phyloP scores from a whole-genome alignment of 2,113 vertebrate species.

The Seriola dumerili region DNA sequence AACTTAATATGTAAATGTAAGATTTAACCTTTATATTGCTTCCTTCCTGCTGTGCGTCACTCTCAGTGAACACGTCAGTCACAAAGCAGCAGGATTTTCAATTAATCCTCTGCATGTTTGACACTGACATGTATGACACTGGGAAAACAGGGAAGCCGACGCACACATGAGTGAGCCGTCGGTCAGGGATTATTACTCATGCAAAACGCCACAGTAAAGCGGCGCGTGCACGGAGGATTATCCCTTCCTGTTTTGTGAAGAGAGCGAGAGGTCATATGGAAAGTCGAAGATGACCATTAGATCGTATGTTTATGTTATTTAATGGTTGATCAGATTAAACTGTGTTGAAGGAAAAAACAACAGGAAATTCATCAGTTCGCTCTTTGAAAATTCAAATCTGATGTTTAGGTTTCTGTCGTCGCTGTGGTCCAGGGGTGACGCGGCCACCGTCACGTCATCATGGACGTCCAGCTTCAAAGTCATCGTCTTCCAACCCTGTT shows the following conservation, averaged over 20 bases:
- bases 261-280: neutral
- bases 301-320: conserved; percentile 1
- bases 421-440: neutral
- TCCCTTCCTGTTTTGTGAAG: neutral
- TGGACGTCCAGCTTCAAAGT: too few species aligned
- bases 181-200: neutral
- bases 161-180: neutral
- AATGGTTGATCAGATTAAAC: conserved; percentile 3
- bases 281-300: conserved; percentile 13
- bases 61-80: neutral
- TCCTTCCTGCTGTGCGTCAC: conserved; percentile 19
- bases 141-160: conserved; percentile 19
- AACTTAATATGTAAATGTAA: conserved; percentile 10
- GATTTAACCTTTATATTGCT: conserved; percentile 10
- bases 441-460: too few species aligned
- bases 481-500: too few species aligned
- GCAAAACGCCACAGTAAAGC: conserved; percentile 24
- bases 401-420: conserved; percentile 15
- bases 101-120: conserved; percentile 27
- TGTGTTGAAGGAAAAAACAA: conserved; percentile 5
- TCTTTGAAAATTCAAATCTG: conserved; percentile 30
- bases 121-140: neutral
- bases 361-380: conserved; percentile 19
- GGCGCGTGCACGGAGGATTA: neutral
- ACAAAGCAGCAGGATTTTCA: neutral